Evolutionary conservation across 2,113 vertebrate genomes (phyloP), one percentile per base, ranked within the genome.

Genomic region (Forbesichthys papilliferus): DNA sequence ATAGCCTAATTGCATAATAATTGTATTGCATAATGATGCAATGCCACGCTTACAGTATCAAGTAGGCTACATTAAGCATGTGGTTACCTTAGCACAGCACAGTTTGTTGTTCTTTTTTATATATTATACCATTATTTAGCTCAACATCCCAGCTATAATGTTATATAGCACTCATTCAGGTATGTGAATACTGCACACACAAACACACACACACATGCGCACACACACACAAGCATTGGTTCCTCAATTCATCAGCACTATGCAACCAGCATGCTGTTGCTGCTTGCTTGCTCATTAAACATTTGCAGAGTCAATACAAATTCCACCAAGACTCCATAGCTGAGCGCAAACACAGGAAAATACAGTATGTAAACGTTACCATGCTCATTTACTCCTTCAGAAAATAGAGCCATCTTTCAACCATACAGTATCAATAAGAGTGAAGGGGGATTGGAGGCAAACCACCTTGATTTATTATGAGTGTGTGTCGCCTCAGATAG

Each of bases 221-320:
- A 76, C 8, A 59, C 58, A 74, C 66, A 53, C 6, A 48, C 67
- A 72, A 67, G 33, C 61, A 0, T 20, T 72, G 73, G 73, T 79
- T 75, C 84, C 78, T 87, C 78, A 60, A 81, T 77, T 81, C 85
- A 81, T 80, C 82, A 69, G 87, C 62, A 33, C 73, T 0, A 63
- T 74, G 77, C 82, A 73, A 75, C 84, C 84, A 86, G 84, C 81
- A 27, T 89, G 80, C 86, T 69, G 85, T 72, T 70, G 83, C 82
- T 5, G 13, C 48, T 48, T 79, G 82, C 85, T 90, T 81, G 77
- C 87, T 90, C 85, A 87, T 91, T 90, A 90, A 91, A 91, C 89
- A 91, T 90, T 90, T 90, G 88, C 85, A 83, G 88, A 88, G 87
- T 91, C 87, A 90, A 91, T 80, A 90, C 70, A 86, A 81, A 90